Evolutionary conservation across 1,140 invertebrate genomes (phyloP).

Genomic region (Choristoneura fumiferana): DNA sequence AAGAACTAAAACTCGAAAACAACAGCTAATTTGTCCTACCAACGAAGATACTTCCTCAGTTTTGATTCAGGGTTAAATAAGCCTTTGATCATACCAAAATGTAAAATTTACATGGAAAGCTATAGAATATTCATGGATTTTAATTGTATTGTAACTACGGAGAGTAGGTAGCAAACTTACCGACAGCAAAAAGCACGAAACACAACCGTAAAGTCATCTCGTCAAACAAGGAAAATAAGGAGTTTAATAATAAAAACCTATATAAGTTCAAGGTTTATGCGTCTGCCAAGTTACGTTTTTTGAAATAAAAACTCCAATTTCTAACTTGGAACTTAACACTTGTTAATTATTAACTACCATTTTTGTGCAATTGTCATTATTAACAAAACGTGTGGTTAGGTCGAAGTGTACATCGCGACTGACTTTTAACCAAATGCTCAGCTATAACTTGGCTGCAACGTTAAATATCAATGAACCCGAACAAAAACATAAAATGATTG

Average conservation of each 20-base stretch:
- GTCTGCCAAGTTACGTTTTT: neutral
- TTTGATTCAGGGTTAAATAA: too few relatives aligned
- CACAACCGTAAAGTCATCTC: conserved; percentile 36
- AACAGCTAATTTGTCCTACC: too few relatives aligned
- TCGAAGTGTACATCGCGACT: conserved; percentile 23
- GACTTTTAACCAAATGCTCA: neutral
- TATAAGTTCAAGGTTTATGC: conserved; percentile 33
- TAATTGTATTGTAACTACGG: too few relatives aligned
- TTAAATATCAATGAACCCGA: too few relatives aligned
- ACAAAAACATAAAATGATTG: too few relatives aligned
- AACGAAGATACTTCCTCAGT: too few relatives aligned
- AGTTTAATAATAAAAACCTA: conserved; percentile 27
- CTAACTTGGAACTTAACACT: neutral
- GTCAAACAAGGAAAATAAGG: conserved; percentile 38
- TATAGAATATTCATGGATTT: too few relatives aligned
- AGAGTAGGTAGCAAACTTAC: conserved; percentile 35
- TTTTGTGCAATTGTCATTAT: conserved; percentile 12
- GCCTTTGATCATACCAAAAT: too few relatives aligned
- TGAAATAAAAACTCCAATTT: neutral
- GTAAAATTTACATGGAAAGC: too few relatives aligned
- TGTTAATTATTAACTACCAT: conserved; percentile 18
- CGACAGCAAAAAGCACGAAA: conserved; percentile 42
- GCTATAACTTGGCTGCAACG: too few relatives aligned
- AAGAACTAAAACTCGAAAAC: too few relatives aligned
- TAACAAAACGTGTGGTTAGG: conserved; percentile 14